Evolutionary conservation across 1,140 invertebrate species (phyloP), one percentile per base, ranked within the genome.

Genomic region (Cotesia typhae): DNA sequence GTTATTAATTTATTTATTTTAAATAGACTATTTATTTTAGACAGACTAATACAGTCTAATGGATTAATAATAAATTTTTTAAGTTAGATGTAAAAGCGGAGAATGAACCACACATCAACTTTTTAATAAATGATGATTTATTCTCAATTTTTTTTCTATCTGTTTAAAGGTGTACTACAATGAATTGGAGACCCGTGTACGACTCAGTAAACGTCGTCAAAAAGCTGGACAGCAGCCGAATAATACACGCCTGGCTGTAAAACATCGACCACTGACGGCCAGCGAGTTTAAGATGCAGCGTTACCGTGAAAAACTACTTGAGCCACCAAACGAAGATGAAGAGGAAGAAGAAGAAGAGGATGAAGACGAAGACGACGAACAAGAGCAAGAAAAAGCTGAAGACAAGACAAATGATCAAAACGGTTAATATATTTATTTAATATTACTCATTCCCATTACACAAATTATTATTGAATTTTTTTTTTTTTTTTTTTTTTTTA

Each of bases 131-230:
- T 0, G 17, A 2, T 28, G 28, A 28, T 28, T 28, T 28, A 28
- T 28, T 28, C 2, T 28, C 28, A 28, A 28, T 28, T 28, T 28
- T 2, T 28, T 28, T 28, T 64, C 17, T n/a, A 51, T 28, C 28
- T 35, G n/a, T 68, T 36, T 69, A 65, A 36, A 85, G 83, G 84
- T 98, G 35, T 99, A 94, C 86, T 99, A 99, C 84, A 97, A 99
- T 89, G 97, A 99, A 86, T 82, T 99, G 76, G 98, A 99, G 87
- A 99, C 97, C 0, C 92, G 96, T 63, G 96, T 98, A 57, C 90
- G 96, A 28, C 87, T 98, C 52, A 98, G 93, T 77, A 98, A 98
- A 85, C 89, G 97, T 66, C 89, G 95, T 55, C 92, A 95, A 71
- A 92, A 96, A 85, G 87, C 88, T 80, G 94, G 87, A 72, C 90